phyloP scores from a whole-genome alignment of 92 coral and sea anemone species.

The Zoanthus solanderi region DNA sequence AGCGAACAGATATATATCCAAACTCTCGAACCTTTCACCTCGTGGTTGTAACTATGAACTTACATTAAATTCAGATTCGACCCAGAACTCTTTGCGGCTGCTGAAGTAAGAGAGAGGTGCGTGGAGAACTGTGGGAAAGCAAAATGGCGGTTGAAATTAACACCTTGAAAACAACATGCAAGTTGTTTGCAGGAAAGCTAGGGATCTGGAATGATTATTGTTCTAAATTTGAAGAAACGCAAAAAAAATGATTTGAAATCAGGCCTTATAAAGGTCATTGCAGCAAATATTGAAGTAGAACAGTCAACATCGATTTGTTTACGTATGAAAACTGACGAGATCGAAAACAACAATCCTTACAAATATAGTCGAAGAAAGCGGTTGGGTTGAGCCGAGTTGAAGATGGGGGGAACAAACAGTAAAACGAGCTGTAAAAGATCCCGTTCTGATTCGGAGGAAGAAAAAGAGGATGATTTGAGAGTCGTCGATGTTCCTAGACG shows the following conservation, averaged over 20 bases:
- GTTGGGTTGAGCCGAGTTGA: background rate
- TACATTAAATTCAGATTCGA: background rate
- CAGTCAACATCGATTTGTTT: background rate
- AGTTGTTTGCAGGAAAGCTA: too few species aligned
- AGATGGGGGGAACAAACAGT: slow-evolving; percentile 37
- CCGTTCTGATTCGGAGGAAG: slow-evolving; percentile 37
- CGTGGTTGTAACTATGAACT: slow-evolving; percentile 31
- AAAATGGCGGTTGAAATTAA: slow-evolving; percentile 43
- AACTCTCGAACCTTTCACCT: background rate
- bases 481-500: slow-evolving; percentile 65
- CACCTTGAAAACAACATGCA: background rate
- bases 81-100: slow-evolving; percentile 14
- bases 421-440: slow-evolving; percentile 17
- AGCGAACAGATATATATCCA: background rate
- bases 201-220: background rate
- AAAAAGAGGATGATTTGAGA: slow-evolving; percentile 41
- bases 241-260: background rate
- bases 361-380: background rate
- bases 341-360: background rate
- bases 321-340: background rate
- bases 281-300: background rate
- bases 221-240: background rate
- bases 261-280: background rate
- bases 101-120: background rate
- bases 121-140: slow-evolving; percentile 19